Conservation (phyloP, 2,888 invertebrate species). For the Callinectes sapidus region DNA sequence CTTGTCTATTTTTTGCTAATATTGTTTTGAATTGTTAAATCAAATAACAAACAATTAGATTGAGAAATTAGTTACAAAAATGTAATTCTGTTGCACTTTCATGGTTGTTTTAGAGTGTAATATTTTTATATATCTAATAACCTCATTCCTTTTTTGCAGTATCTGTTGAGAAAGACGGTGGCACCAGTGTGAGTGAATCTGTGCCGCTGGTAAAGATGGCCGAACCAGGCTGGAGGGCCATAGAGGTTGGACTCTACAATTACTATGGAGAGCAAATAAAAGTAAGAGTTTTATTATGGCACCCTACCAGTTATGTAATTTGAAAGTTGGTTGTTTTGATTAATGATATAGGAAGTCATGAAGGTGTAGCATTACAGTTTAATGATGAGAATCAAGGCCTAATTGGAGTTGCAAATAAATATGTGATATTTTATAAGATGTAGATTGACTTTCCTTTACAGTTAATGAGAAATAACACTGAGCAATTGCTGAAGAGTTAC, state of each 20-base stretch:
- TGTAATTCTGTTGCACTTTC: neutral
- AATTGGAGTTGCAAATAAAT: too few relatives aligned
- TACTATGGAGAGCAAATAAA: neutral
- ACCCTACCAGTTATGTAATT: neutral
- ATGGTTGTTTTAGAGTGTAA: neutral
- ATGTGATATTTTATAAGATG: too few relatives aligned
- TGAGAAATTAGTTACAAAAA: neutral
- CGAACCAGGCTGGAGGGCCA: conserved; percentile 41
- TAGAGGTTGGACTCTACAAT: conserved; percentile 17
- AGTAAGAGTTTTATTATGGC: conserved; percentile 13
- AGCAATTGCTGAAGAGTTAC: too few relatives aligned
- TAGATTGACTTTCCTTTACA: too few relatives aligned
- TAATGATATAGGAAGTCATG: too few relatives aligned
- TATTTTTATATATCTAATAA: neutral
- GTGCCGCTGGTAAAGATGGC: conserved; percentile 20
- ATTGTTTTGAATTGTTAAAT: neutral
- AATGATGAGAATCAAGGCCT: too few relatives aligned
- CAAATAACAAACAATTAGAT: neutral
- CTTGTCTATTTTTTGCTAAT: neutral
- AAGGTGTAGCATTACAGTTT: too few relatives aligned
- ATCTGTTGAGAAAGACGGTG: neutral
- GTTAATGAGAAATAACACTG: too few relatives aligned
- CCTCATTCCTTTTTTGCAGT: conserved; percentile 26
- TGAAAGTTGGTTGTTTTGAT: neutral
- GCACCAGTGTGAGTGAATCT: neutral